Base-by-base conservation (phyloP, 2,888 invertebrate species). In the Lasioglossum lativentre region DNA sequence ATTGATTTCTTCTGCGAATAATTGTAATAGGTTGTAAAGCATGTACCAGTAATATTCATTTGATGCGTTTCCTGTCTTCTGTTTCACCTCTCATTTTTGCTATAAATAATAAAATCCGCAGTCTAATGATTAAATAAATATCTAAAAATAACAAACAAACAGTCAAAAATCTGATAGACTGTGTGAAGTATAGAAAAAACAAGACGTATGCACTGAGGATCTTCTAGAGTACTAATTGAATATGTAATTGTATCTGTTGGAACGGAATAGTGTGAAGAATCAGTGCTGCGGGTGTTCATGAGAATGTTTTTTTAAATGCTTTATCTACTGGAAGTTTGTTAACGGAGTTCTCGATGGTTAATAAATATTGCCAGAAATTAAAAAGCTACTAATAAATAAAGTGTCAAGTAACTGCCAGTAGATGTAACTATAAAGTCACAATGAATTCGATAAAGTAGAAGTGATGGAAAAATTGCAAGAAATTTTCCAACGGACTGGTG, bases 181-280 rank as follows among this genome's bases (percentile, higher is more conserved):
- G 52, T 12, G 30, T 34, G 19, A 52, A 74, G 23, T 66, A 66
- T 45, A 66, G 30, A 56, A 23, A 40, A 84, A 82, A 70, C 47
- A 47, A 27, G n/a, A 27, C n/a, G 72, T 56, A 66, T 16, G 8
- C 66, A 52, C 27, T 2, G 59, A 66, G 5, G 8, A 63, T 47
- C 68, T 47, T 74, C 74, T 72, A 63, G 27, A 10, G 66, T 71
- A 42, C 16, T 84, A 84, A 82, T 78, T 71, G 63, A 78, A 84
- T 70, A 12, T 68, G 42, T 45, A 52, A 75, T 6, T 52, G 12
- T 68, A 52, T 68, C 59, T 75, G 16, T 34, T 23, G 40, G 42
- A 75, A 75, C 34, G 23, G 52, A 70, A 47, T 59, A 63, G 68
- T 47, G 30, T 74, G 70, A 68, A 70, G 59, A 59, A 77, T 45